These are phyloP conservation scores for Microchrysa polita DNA, from an alignment of 2,888 invertebrate species.

Conservation along the genomic window DNA sequence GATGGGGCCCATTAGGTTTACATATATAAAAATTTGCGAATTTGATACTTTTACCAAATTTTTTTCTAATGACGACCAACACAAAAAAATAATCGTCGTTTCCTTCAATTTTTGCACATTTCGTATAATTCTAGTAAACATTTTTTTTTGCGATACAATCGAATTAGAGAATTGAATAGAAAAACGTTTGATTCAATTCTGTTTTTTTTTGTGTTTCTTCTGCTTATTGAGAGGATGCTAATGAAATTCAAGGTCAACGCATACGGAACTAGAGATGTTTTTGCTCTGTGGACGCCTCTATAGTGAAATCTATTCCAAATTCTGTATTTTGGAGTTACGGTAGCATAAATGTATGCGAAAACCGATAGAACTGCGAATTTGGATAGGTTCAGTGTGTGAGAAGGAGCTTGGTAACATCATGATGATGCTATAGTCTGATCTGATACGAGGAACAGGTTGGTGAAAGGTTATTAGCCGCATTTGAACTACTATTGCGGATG, in stretches of 20 bases:
- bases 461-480: conserved; percentile 14
- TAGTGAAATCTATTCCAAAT: conserved; percentile 1
- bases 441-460: no score
- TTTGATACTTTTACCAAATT: neutral
- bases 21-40: neutral
- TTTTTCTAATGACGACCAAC: neutral
- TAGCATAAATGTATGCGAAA: no score
- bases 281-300: no score
- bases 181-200: no score
- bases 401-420: neutral
- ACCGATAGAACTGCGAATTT: no score
- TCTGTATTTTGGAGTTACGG: neutral
- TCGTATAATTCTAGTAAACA: no score
- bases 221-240: conserved; percentile 16
- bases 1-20: no score
- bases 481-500: conserved; percentile 9
- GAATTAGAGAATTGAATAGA: neutral
- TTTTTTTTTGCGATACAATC: neutral
- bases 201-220: neutral
- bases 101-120: neutral
- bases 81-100: neutral
- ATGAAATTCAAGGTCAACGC: conserved; percentile 20
- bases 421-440: neutral
- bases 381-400: no score
- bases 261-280: neutral